Conservation (phyloP, 2,113 vertebrate genomes). For the Chrysemys picta region DNA sequence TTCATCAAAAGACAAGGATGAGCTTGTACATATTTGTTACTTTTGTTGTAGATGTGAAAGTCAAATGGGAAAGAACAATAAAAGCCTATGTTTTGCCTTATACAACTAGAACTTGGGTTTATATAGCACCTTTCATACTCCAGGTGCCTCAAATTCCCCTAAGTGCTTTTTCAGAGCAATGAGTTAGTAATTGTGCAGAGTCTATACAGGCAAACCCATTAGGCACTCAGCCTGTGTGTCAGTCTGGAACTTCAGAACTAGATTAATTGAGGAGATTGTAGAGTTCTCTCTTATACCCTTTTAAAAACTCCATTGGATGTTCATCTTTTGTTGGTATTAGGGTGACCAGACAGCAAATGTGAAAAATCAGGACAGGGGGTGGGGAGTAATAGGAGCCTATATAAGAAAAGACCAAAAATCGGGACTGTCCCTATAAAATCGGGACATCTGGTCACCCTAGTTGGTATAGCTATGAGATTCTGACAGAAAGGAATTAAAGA, state of each 20-base stretch:
- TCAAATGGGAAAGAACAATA: constrained; percentile 13
- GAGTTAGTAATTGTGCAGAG: not conserved
- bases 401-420: too few relatives aligned
- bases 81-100: not conserved
- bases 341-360: too few relatives aligned
- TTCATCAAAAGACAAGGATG: not conserved
- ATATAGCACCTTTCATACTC: not conserved
- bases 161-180: constrained; percentile 20
- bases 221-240: constrained; percentile 5
- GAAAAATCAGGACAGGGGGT: too few relatives aligned
- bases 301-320: not conserved
- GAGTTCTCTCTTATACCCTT: not conserved
- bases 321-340: not conserved
- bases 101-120: not conserved
- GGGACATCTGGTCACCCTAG: too few relatives aligned
- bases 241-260: not conserved
- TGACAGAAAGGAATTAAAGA: not conserved
- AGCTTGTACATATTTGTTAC: not conserved
- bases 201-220: constrained; percentile 20
- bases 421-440: too few relatives aligned
- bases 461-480: not conserved
- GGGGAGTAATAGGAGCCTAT: too few relatives aligned
- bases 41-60: not conserved
- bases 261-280: not conserved
- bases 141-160: constrained; percentile 15